These are phyloP conservation scores for Chromoteleia sp. DNA, from an alignment of 2,888 invertebrate genomes.

Conservation along the genomic window DNA sequence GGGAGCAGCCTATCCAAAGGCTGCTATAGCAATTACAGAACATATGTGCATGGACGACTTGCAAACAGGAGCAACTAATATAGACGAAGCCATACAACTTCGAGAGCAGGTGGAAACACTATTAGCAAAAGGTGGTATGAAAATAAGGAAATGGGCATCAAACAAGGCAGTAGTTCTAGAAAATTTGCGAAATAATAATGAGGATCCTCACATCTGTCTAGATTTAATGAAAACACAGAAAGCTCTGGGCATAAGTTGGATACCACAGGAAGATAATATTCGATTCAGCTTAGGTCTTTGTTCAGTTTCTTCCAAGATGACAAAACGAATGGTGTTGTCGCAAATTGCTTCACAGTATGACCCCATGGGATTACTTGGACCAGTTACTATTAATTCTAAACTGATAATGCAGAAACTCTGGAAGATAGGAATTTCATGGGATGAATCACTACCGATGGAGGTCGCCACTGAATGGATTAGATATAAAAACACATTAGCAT, in stretches of 20 bases:
- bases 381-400: constrained; percentile 6
- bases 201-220: constrained; percentile 1
- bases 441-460: constrained; percentile 23
- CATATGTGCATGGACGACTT: constrained; percentile 40
- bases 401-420: constrained; percentile 31
- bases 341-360: constrained; percentile 6
- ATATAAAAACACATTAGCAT: neutral
- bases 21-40: neutral
- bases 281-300: too few species aligned
- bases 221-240: constrained; percentile 6
- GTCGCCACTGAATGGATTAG: neutral
- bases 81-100: neutral
- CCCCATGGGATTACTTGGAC: constrained; percentile 15
- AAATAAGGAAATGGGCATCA: constrained; percentile 24
- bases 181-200: neutral
- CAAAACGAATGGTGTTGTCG: constrained; percentile 5
- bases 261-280: constrained; percentile 5
- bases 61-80: constrained; percentile 8
- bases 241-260: constrained; percentile 10
- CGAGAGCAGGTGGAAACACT: neutral
- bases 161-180: neutral
- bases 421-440: neutral
- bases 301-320: neutral
- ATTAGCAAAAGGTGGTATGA: constrained; percentile 10
- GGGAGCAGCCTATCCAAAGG: too few species aligned